Conservation (phyloP, 2,888 invertebrate species). For the Dendrolimus pini region DNA sequence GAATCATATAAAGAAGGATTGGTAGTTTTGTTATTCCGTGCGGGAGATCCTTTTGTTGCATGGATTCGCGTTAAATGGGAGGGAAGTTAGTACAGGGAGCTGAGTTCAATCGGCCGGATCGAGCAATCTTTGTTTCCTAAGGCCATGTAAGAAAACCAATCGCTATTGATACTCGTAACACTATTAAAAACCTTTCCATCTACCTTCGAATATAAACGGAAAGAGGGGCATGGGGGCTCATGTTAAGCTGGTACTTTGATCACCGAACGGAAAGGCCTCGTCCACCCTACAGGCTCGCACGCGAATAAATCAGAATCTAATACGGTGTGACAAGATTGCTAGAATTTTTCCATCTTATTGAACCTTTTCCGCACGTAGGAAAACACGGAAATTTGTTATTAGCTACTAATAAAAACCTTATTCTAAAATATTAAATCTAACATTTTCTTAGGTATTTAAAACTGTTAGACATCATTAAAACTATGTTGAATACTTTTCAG, state of each 20-base stretch:
- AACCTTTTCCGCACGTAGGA: slow-evolving; percentile 35
- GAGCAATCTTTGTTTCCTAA: slow-evolving; percentile 72
- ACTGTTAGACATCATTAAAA: too few relatives aligned
- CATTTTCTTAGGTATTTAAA: too few relatives aligned
- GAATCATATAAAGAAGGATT: slow-evolving; percentile 44
- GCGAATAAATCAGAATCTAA: slow-evolving; percentile 71
- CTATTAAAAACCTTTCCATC: slow-evolving; percentile 24
- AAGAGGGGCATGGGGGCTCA: slow-evolving; percentile 33
- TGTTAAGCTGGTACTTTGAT: slow-evolving; percentile 30
- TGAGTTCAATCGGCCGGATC: slow-evolving; percentile 67
- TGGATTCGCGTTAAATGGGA: slow-evolving; percentile 72
- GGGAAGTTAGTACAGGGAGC: slow-evolving; percentile 71
- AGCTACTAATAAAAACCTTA: too few relatives aligned
- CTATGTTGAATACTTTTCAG: too few relatives aligned
- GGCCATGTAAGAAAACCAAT: slow-evolving; percentile 54
- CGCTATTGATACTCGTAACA: slow-evolving; percentile 36
- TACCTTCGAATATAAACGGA: slow-evolving; percentile 10
- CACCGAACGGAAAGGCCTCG: slow-evolving; percentile 43
- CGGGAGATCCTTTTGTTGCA: slow-evolving; percentile 69
- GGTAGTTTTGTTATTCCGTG: slow-evolving; percentile 74
- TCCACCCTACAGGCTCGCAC: slow-evolving; percentile 55
- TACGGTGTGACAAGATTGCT: slow-evolving; percentile 61
- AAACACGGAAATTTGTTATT: background rate
- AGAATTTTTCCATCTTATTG: slow-evolving; percentile 64
- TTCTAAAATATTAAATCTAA: too few relatives aligned